Base-by-base conservation (phyloP, 2,113 vertebrate genomes). In the Telmatochromis sp. region DNA sequence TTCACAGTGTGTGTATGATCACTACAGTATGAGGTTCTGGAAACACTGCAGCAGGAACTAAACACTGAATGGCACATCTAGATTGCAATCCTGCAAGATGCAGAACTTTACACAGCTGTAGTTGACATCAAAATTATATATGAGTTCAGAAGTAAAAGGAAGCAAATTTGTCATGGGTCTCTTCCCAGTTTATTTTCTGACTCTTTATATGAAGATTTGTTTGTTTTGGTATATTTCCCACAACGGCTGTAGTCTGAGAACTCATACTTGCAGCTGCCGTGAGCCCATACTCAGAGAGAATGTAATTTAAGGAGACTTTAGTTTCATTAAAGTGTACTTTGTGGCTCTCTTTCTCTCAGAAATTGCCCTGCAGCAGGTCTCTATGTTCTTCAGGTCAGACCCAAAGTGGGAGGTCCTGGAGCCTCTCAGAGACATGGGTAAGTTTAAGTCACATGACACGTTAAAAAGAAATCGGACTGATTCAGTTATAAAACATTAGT, bases 351-450 rank as follows among this genome's bases (percentile, higher is more conserved):
- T 14, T 21, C 63, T 40, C 4, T 78, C 95, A 99, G 98, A 99
- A 95, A 97, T 99, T 89, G 98, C 98, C 92, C 96, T 99, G 94
- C 99, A 99, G 94, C 98, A 99, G 57, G 98, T 99, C 85, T 99
- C 99, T 93, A 99, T 99, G 99, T 99, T 98, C 96, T 99, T 99
- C 96, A 97, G 99, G 88, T 99, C 98, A 1, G 98, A 99, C 80
- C 98, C 97, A 5, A 98, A 98, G 94, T 99, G 98, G 98, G 99
- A 99, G 85, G 97, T 99, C 15, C 95, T 98, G 81, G 99, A 99
- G 91, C 99, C 99, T 1, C 93, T 99, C 88, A 98, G 97, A 95
- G 98, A 99, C 93, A 97, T 99, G 21, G 98, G 99, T 99, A 90
- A 97, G 97, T 86, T 13, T 47, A 9, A 73, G 35, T 70, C 65